phyloP scores from a whole-genome alignment of 2,113 vertebrate species.

The Psilopsiagon aurifrons region DNA sequence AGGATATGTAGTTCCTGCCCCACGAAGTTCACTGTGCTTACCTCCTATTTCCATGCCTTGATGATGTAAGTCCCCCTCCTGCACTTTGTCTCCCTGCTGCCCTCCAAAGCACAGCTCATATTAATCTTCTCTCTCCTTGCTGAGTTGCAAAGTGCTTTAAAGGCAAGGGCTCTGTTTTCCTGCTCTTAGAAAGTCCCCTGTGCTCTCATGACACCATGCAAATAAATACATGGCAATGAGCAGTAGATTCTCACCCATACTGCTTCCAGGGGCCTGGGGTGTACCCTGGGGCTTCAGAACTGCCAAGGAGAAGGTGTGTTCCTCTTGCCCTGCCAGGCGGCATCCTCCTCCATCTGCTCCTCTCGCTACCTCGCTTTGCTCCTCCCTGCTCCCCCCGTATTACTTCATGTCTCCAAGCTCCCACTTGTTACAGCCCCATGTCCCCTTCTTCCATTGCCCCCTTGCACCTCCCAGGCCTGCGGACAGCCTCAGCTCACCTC shows the following conservation, averaged over 20 bases:
- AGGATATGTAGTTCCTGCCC: not conserved
- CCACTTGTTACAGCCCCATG: not conserved
- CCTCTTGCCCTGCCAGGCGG: not conserved
- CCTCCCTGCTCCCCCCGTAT: not conserved
- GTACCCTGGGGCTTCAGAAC: not conserved
- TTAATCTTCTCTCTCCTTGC: conserved; percentile 44
- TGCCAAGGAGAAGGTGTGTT: not conserved
- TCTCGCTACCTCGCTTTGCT: not conserved
- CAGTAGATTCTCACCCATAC: not conserved
- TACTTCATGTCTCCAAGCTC: not conserved
- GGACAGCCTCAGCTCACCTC: rapidly evolving
- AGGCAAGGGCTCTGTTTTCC: not conserved
- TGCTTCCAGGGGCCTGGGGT: not conserved
- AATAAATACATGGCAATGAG: not conserved
- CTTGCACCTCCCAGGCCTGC: not conserved
- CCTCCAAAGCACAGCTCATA: conserved; percentile 15
- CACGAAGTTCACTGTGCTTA: not conserved
- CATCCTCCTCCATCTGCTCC: not conserved
- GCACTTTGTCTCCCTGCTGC: conserved; percentile 16
- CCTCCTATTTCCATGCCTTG: not conserved
- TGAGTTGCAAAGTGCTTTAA: conserved; percentile 14
- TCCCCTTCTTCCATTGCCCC: not conserved
- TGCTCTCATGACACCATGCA: not conserved
- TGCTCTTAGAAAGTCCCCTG: not conserved
- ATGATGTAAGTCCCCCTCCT: not conserved